Evolutionary conservation across 2,888 invertebrate genomes (phyloP).

Genomic region (Abrostola triplasia): DNA sequence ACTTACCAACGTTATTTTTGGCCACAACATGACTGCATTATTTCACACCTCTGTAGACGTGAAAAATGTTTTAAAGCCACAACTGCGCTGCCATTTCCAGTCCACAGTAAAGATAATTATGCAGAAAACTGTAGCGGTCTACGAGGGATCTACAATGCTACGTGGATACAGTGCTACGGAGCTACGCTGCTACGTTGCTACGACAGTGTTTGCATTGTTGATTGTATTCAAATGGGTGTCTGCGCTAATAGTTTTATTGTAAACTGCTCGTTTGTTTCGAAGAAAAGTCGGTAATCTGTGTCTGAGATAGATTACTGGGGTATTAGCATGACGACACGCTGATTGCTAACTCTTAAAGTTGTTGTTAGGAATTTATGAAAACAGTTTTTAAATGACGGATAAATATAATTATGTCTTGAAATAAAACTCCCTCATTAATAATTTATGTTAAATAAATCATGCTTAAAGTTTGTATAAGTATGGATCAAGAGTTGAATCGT

Average conservation of each 20-base stretch:
- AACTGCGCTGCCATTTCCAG: conserved; percentile 14
- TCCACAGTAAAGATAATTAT: conserved; percentile 39
- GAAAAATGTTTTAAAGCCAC: conserved; percentile 21
- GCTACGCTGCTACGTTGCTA: conserved; percentile 32
- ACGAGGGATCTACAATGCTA: conserved; percentile 29
- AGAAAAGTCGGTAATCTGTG: conserved; percentile 15
- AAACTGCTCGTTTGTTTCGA: conserved; percentile 20
- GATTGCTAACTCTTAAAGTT: not conserved
- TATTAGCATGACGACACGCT: conserved; percentile 6
- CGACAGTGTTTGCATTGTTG: conserved; percentile 47
- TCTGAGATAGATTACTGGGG: conserved; percentile 12
- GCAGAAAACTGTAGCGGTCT: conserved; percentile 32
- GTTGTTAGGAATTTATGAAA: too few relatives aligned
- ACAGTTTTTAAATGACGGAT: not conserved
- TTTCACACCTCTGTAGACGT: not conserved
- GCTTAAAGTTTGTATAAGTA: too few relatives aligned
- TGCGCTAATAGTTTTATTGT: conserved; percentile 43
- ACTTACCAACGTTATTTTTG: too few relatives aligned
- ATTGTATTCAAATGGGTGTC: conserved; percentile 45
- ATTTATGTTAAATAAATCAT: too few relatives aligned
- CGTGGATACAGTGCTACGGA: not conserved
- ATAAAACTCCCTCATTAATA: too few relatives aligned
- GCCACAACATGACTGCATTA: too few relatives aligned
- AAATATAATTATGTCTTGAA: too few relatives aligned
- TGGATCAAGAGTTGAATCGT: too few relatives aligned